These are phyloP conservation scores for Leptura quadrifasciata DNA, from an alignment of 2,888 invertebrate species.

Conservation along the genomic window DNA sequence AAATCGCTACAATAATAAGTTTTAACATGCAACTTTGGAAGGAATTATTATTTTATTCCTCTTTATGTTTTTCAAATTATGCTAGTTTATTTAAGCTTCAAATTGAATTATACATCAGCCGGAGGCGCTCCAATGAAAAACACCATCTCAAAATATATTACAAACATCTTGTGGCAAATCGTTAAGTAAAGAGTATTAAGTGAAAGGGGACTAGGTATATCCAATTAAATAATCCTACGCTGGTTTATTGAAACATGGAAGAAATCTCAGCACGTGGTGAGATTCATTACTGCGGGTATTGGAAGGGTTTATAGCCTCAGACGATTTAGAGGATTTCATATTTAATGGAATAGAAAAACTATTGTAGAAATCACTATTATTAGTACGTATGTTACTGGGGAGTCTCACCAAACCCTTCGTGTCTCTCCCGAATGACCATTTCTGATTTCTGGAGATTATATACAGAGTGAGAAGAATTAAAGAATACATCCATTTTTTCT, in stretches of 20 bases:
- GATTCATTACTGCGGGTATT: constrained; percentile 44
- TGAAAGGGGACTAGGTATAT: constrained; percentile 40
- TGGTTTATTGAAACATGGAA: constrained; percentile 46
- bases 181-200: constrained; percentile 39
- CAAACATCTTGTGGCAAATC: constrained; percentile 36
- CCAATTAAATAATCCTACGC: constrained; percentile 43
- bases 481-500: too few relatives aligned
- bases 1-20: too few relatives aligned
- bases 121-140: constrained; percentile 25
- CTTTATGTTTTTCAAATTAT: constrained; percentile 16
- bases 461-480: too few relatives aligned
- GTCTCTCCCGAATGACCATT: too few relatives aligned
- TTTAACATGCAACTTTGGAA: too few relatives aligned
- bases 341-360: neutral
- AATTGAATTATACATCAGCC: constrained; percentile 28
- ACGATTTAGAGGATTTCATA: constrained; percentile 46
- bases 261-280: constrained; percentile 52
- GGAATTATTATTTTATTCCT: too few relatives aligned
- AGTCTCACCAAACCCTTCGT: too few relatives aligned
- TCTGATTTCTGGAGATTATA: too few relatives aligned
- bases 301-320: constrained; percentile 60
- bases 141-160: constrained; percentile 37
- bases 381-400: neutral
- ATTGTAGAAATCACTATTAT: neutral
- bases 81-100: neutral